Conservation (phyloP, 1,140 invertebrate genomes). For the Leptinotarsa lineolata region DNA sequence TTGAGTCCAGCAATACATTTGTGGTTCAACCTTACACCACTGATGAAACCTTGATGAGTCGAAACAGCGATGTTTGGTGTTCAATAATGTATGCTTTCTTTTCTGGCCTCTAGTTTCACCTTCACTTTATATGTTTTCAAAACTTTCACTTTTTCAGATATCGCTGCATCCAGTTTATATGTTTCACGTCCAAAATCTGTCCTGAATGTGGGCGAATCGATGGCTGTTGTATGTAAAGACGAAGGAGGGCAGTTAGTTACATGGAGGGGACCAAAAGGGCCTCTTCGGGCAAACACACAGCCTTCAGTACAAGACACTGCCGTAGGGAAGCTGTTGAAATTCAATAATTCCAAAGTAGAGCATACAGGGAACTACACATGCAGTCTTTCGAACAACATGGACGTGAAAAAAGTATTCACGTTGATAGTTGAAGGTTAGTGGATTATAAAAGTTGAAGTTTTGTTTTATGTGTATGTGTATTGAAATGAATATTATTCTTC, state of each 20-base stretch:
- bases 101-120: too few species aligned
- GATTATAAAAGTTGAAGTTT: too few species aligned
- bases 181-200: not conserved
- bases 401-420: conserved; percentile 12
- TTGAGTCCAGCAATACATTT: too few species aligned
- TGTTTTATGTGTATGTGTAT: too few species aligned
- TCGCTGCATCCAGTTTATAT: not conserved
- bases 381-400: conserved; percentile 1
- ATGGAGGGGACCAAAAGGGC: conserved; percentile 17
- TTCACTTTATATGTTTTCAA: too few species aligned
- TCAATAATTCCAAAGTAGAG: not conserved
- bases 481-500: too few species aligned
- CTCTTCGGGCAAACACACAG: conserved; percentile 12
- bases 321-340: conserved; percentile 9
- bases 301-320: conserved; percentile 11
- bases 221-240: conserved; percentile 17
- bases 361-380: conserved; percentile 22
- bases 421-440: conserved; percentile 18
- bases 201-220: not conserved
- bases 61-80: too few species aligned
- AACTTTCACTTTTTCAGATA: not conserved
- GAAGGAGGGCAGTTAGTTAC: conserved; percentile 13
- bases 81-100: too few species aligned
- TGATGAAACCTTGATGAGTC: too few species aligned
- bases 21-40: too few species aligned